Conservation (phyloP, 2,888 invertebrate genomes). For the Scaptomyza reducta region DNA sequence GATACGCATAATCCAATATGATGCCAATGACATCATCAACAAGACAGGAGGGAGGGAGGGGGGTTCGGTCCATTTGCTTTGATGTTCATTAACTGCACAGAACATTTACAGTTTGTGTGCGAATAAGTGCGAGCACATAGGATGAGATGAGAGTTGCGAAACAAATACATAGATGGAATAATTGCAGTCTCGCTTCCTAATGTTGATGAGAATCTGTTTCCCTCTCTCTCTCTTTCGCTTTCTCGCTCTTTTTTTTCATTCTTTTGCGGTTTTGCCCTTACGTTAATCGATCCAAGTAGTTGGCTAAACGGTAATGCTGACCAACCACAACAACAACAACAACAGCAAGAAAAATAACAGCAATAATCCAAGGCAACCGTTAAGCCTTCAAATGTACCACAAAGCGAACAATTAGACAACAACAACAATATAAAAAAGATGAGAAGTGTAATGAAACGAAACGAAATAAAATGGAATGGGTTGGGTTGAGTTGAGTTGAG, state of each 20-base stretch:
- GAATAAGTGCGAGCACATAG: constrained; percentile 12
- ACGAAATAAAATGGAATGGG: constrained; percentile 10
- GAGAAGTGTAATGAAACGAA: constrained; percentile 3
- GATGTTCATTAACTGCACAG: constrained; percentile 49
- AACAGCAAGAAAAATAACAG: background rate
- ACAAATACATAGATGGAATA: background rate
- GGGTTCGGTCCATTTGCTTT: constrained; percentile 35
- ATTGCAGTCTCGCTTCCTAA: constrained; percentile 2
- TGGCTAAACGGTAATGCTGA: constrained; percentile 44
- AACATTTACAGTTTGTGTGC: constrained; percentile 51
- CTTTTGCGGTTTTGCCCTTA: constrained; percentile 29
- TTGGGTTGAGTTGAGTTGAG: constrained; percentile 19
- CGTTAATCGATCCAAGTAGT: constrained; percentile 38
- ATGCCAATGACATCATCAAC: constrained; percentile 56
- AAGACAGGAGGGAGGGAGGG: background rate
- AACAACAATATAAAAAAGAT: background rate
- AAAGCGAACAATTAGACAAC: constrained; percentile 28
- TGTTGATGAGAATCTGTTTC: constrained; percentile 2
- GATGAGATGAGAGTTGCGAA: background rate
- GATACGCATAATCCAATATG: constrained; percentile 38
- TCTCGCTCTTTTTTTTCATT: no score
- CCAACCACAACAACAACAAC: constrained; percentile 29
- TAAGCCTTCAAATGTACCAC: background rate
- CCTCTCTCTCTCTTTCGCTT: background rate
- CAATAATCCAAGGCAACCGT: constrained; percentile 37